phyloP scores from a whole-genome alignment of 30 jellyfish, hydroid and myxozoan species.

The Chrysaora quinquecirrha region DNA sequence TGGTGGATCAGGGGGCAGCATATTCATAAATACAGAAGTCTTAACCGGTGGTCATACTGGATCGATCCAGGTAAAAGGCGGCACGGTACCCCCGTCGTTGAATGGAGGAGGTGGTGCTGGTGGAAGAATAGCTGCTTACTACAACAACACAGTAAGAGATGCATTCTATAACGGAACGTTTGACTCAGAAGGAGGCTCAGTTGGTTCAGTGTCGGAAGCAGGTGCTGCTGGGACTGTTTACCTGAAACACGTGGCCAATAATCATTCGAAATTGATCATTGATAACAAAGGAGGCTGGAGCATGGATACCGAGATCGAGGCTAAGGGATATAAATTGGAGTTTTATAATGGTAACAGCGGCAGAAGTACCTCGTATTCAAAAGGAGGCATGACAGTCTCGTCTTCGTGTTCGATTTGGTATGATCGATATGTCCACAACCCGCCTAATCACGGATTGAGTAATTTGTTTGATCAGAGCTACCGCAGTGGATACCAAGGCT shows the following conservation, averaged over 20 bases:
- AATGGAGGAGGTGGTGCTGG: conserved; percentile 82
- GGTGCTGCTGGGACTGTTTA: conserved; percentile 71
- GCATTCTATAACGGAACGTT: conserved; percentile 59
- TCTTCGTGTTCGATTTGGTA: conserved; percentile 33
- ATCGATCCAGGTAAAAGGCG: conserved; percentile 55
- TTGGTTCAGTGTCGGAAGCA: conserved; percentile 17
- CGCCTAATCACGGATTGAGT: conserved; percentile 29
- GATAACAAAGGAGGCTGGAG: conserved; percentile 64
- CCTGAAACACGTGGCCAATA: conserved; percentile 12
- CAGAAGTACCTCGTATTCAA: conserved; percentile 26
- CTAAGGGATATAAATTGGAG: conserved; percentile 47
- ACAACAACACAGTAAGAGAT: conserved; percentile 54
- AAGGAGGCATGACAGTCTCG: conserved; percentile 24
- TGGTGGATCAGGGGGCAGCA: conserved; percentile 76
- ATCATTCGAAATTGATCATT: conserved; percentile 45
- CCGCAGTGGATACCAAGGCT: neutral
- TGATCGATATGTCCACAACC: neutral
- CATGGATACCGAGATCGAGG: conserved; percentile 56
- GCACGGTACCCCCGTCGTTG: conserved; percentile 30
- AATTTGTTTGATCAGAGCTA: conserved; percentile 63
- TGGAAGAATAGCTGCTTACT: conserved; percentile 63
- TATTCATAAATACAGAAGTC: conserved; percentile 24
- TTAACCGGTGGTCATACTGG: conserved; percentile 73
- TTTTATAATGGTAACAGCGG: conserved; percentile 39
- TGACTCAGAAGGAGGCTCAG: conserved; percentile 65